A percentile compares a stretch with the other conserved stretches of the same genome.
Conservation (phyloP, 2,113 vertebrate genomes). For the Mixornis gularis region DNA sequence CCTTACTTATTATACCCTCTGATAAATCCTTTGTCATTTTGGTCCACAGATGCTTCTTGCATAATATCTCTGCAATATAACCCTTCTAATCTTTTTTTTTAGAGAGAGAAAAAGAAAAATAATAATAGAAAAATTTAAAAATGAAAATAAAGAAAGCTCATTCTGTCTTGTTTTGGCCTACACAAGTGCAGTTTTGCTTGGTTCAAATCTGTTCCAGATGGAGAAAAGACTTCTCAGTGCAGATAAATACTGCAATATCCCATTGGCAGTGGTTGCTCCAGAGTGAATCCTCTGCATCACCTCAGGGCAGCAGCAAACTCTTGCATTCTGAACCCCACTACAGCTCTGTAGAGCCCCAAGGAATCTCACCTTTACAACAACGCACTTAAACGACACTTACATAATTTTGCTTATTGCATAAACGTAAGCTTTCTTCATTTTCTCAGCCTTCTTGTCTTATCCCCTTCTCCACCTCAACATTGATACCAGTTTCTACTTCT, state of each 20-base stretch:
- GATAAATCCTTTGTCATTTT: not conserved
- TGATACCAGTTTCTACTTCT: not conserved
- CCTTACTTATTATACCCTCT: not conserved
- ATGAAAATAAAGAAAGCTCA: not conserved
- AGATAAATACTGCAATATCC: not conserved
- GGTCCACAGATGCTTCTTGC: not conserved
- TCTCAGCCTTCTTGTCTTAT: not conserved
- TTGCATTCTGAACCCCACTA: not conserved
- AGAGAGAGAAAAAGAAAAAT: too few relatives aligned
- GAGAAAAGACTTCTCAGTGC: not conserved
- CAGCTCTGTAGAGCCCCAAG: not conserved
- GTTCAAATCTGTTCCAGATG: not conserved
- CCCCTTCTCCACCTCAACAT: not conserved
- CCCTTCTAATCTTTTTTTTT: not conserved
- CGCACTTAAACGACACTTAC: fast-evolving
- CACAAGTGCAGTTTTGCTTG: not conserved
- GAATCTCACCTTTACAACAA: not conserved
- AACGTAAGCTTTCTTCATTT: not conserved
- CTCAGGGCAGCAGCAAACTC: not conserved
- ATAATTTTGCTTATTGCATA: not conserved
- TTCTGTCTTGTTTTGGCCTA: not conserved
- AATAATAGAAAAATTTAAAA: not conserved
- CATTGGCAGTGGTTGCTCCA: not conserved
- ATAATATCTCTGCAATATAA: not conserved
- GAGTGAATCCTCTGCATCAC: not conserved